Evolutionary conservation across 2,113 vertebrate genomes (phyloP), one percentile per base, ranked within the genome.

Genomic region (Eupsittula cactorum): DNA sequence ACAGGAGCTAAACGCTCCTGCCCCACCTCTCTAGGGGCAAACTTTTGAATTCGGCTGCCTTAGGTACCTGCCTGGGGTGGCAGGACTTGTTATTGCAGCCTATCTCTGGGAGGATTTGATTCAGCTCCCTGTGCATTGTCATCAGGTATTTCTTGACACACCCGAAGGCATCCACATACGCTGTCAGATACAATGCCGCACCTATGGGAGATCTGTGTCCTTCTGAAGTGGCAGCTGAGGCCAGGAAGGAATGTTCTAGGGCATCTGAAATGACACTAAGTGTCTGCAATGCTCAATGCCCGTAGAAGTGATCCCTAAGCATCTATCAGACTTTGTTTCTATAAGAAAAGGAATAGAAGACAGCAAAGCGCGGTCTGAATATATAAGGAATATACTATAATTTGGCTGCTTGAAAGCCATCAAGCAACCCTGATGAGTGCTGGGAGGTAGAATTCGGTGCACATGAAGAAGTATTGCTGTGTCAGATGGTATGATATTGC

Each of bases 161-260:
- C 69, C 91, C 84, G 65, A 71, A 69, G 93, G 94, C 86, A 89
- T 69, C 62, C 65, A 37, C 91, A 82, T 89, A 87, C 7, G 62
- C 83, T 97, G 93, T 95, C 94, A 95, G 57, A 89, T 62, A 65
- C 0, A 0, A 89, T 93, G 94, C 94, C 0, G 33, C 89, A 97
- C 95, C 95, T 95, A 64, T 2, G 0, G 35, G 47, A 92, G 74
- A 92, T 89, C 88, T 92, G 62, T 60, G 52, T 76, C 91, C 84
- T 92, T 73, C 49, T 89, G 88, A 96, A 95, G 86, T 89, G 86
- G 86, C 94, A 96, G 86, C 64, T 78, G 69, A 75, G 80, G 50
- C 57, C 75, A 69, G 64, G 42, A 77, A 84, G 57, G 65, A 93
- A 95, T 73, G 49, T 91, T 90, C 95, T 62, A 82, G 86, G 86